phyloP scores from a whole-genome alignment of 2,888 invertebrate genomes.

The Ennomos erosarius region DNA sequence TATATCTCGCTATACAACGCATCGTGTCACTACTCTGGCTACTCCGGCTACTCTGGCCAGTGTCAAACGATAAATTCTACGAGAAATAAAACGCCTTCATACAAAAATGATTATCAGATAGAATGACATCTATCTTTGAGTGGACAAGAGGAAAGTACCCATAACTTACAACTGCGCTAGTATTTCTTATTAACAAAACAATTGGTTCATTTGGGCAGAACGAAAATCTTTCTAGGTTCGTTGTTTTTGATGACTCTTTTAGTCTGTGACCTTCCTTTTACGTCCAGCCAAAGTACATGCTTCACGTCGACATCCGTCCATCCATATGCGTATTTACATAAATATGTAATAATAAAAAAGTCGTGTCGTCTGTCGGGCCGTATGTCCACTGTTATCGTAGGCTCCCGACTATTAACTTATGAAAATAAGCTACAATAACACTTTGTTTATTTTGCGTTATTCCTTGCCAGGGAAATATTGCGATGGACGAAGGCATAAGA shows the following conservation, averaged over 20 bases:
- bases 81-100: conserved; percentile 23
- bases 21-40: too few species aligned
- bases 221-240: conserved; percentile 16
- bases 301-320: conserved; percentile 41
- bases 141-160: conserved; percentile 18
- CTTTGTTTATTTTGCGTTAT: conserved; percentile 82
- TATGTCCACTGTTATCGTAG: conserved; percentile 41
- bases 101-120: conserved; percentile 27
- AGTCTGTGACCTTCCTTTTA: conserved; percentile 33
- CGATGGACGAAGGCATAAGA: conserved; percentile 64
- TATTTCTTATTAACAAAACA: conserved; percentile 17
- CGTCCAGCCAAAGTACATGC: conserved; percentile 20
- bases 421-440: conserved; percentile 85
- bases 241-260: conserved; percentile 19
- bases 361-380: conserved; percentile 45
- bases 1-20: conserved; percentile 17
- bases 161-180: conserved; percentile 14
- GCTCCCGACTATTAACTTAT: conserved; percentile 79
- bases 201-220: conserved; percentile 16
- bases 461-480: conserved; percentile 73
- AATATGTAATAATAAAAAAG: conserved; percentile 55
- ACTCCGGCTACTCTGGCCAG: conserved; percentile 14
- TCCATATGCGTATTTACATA: conserved; percentile 54
- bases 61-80: conserved; percentile 18
- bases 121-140: conserved; percentile 21